Evolutionary conservation across 2,113 vertebrate species (phyloP).

Genomic region (Laterallus jamaicensis): DNA sequence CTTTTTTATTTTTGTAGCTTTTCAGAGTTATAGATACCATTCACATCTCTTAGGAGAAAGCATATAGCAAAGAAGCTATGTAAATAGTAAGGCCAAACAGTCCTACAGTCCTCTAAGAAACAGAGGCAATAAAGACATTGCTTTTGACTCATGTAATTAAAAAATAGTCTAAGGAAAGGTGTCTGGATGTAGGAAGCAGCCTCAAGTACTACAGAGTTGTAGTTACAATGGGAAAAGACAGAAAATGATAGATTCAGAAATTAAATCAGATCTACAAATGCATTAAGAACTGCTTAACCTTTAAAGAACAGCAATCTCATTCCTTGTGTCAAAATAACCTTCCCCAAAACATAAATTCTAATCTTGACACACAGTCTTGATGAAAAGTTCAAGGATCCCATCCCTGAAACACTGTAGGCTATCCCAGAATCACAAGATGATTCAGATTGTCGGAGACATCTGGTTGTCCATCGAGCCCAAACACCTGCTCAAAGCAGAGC

Average conservation of each 20-base stretch:
- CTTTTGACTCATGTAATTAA: neutral
- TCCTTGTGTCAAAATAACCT: neutral
- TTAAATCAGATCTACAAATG: neutral
- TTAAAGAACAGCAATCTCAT: neutral
- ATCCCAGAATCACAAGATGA: neutral
- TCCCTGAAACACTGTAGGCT: neutral
- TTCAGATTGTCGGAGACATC: neutral
- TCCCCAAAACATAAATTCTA: neutral
- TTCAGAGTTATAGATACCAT: neutral
- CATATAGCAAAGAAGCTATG: neutral
- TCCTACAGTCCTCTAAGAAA: neutral
- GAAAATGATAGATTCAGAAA: neutral
- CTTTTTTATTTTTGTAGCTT: no score
- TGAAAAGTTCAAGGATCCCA: neutral
- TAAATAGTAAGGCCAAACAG: neutral
- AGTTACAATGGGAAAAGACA: neutral
- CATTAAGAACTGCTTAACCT: neutral
- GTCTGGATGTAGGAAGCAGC: neutral
- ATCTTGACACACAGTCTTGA: neutral
- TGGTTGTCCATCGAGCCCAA: neutral
- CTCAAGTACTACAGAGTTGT: neutral
- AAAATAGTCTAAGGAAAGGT: neutral
- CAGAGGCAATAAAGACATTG: neutral
- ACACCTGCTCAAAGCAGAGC: neutral
- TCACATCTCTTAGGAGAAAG: neutral